Conservation (phyloP, 2,888 invertebrate species). For the Cataglyphis cursor region DNA sequence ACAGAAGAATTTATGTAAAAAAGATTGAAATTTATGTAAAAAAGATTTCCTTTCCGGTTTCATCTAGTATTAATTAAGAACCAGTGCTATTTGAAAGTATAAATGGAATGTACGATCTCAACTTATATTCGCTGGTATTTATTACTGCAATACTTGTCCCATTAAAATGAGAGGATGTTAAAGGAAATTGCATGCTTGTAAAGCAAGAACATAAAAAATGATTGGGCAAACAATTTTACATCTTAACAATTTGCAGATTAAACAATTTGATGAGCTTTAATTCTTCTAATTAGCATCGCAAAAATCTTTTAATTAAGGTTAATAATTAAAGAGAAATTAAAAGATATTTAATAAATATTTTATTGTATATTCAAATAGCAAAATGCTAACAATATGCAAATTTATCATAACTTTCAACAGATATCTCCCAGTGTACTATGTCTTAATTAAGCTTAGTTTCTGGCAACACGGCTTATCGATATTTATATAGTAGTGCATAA, state of each 20-base stretch:
- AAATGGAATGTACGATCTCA: constrained; percentile 79
- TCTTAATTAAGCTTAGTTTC: too few relatives aligned
- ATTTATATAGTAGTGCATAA: too few relatives aligned
- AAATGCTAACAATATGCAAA: too few relatives aligned
- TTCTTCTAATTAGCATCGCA: neutral
- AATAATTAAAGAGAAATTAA: neutral
- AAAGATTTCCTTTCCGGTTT: neutral
- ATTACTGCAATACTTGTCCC: neutral
- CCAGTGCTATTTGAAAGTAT: constrained; percentile 69
- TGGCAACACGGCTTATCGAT: too few relatives aligned
- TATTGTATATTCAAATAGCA: neutral
- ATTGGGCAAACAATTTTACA: neutral
- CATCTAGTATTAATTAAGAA: neutral
- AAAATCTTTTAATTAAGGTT: neutral
- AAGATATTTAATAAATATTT: neutral
- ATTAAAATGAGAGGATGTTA: neutral
- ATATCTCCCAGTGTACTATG: too few relatives aligned
- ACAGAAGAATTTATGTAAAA: neutral
- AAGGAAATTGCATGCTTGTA: neutral
- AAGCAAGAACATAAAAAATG: neutral
- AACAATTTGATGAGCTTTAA: neutral
- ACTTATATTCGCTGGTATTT: constrained; percentile 74
- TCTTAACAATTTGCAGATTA: neutral
- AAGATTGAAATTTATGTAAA: neutral
- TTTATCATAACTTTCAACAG: too few relatives aligned